Conservation (phyloP, 2,888 invertebrate species). For the Venusia cambrica region DNA sequence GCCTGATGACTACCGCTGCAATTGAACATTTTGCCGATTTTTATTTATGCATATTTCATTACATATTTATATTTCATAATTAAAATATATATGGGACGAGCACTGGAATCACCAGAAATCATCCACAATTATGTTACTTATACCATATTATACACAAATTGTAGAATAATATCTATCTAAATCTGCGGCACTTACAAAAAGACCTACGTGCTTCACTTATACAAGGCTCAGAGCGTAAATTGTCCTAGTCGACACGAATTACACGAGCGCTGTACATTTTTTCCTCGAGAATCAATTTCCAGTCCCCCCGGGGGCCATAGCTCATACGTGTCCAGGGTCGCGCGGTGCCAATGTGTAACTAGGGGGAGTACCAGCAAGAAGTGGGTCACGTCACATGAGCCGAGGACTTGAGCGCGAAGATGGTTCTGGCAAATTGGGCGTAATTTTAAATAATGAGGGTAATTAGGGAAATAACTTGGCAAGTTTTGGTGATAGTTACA, state of each 20-base stretch:
- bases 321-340: slow-evolving; percentile 46
- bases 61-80: too few species aligned
- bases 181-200: too few species aligned
- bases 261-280: slow-evolving; percentile 41
- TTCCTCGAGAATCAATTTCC: slow-evolving; percentile 50
- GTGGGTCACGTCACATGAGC: slow-evolving; percentile 27
- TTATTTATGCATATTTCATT: too few species aligned
- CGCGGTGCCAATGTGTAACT: slow-evolving; percentile 34
- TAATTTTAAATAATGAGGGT: slow-evolving; percentile 9
- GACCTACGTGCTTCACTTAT: too few species aligned
- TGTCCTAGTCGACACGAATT: slow-evolving; percentile 19
- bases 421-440: slow-evolving; percentile 6
- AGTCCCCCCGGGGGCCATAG: slow-evolving; percentile 42
- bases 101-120: too few species aligned
- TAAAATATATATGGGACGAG: too few species aligned
- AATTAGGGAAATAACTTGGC: slow-evolving; percentile 5
- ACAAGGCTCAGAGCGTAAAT: too few species aligned
- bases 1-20: too few species aligned
- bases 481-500: slow-evolving; percentile 2
- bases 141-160: too few species aligned
- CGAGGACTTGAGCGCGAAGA: slow-evolving; percentile 3
- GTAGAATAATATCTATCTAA: too few species aligned
- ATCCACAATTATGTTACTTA: too few species aligned
- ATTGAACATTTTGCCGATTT: too few species aligned
- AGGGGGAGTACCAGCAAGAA: slow-evolving; percentile 26